A percentile compares a stretch with the other conserved stretches of the same genome.
These are phyloP conservation scores for Pristionchus maxplancki DNA, from an alignment of 2,888 invertebrate species.

Conservation along the genomic window DNA sequence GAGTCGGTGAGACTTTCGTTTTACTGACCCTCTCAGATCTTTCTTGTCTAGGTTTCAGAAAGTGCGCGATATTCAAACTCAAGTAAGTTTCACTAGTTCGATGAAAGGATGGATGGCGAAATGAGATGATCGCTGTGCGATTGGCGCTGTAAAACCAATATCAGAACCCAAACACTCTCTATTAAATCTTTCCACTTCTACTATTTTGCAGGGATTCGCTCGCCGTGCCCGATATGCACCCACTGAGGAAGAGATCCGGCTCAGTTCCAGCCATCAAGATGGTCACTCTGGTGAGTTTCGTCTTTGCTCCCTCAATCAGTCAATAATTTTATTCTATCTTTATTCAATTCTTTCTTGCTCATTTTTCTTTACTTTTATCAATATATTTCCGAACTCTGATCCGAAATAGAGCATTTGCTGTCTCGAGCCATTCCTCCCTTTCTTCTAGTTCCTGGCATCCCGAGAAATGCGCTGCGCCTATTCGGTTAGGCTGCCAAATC, in stretches of 20 bases:
- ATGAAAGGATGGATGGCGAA: neutral
- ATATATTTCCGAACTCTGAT: no score
- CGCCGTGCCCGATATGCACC: conserved; percentile 58
- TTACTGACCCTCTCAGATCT: neutral
- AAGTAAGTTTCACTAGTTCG: neutral
- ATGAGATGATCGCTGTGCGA: neutral
- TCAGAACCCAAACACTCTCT: no score
- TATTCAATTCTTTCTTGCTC: neutral
- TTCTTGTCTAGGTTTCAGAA: neutral
- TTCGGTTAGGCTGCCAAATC: neutral
- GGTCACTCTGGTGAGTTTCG: conserved; percentile 57
- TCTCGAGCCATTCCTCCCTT: neutral
- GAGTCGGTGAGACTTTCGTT: neutral
- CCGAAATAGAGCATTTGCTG: no score
- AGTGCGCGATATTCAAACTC: neutral
- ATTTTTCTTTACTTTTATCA: neutral
- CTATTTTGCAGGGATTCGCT: conserved; percentile 56
- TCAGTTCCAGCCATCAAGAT: conserved; percentile 66
- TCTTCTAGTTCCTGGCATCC: neutral
- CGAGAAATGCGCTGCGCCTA: neutral
- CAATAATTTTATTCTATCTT: neutral
- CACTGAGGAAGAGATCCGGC: conserved; percentile 61
- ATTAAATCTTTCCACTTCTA: no score
- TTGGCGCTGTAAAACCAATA: no score
- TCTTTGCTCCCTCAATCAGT: neutral